Base-by-base conservation (phyloP, 1,140 invertebrate species). In the Episyrphus balteatus region DNA sequence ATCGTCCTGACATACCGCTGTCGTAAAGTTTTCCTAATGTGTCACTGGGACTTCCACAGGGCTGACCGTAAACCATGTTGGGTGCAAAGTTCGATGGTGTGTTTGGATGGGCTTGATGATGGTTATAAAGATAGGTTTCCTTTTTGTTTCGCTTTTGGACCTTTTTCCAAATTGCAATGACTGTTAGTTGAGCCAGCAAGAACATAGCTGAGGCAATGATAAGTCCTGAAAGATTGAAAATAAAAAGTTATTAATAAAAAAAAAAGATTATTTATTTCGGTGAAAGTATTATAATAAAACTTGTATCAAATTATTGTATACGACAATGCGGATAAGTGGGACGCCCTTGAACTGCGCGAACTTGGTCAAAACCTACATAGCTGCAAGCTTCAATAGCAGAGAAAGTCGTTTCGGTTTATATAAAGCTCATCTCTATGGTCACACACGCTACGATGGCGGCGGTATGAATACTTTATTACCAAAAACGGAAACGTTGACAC, bases 11-110 rank as follows among this genome's bases (percentile, higher is more conserved):
- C 52, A 76, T 86, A 57, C 83, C 83, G 56, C 81, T 77, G 63
- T 90, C 86, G 70, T 91, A 91, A 49, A 91, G 74, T 72, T 91
- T 90, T 73, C 86, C 86, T 49, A 91, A 77, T 56, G 81, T 83
- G 60, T 84, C 83, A 51, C 85, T 54, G 56, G 78, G 57, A 64
- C 75, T 69, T 60, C 32, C 38, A 12, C 53, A 56, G 5, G 62
- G 58, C 10, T 55, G 57, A 3, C 62, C 62, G 31, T 65, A 65
- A 1, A 62, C 52, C 51, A 66, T 67, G 32, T 56, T 58, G 33
- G 62, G 58, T 33, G 62, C 55, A 21, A 58, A 60, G 15, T 65
- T 65, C 37, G 52, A 54, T 12, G 57, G 60, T n/a, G 46, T 36
- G 12, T 56, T 57, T 30, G 57, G 53, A 26, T 26, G 21, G 39